Conservation (phyloP, 2,888 invertebrate genomes). For the Criorhina ranunculi region DNA sequence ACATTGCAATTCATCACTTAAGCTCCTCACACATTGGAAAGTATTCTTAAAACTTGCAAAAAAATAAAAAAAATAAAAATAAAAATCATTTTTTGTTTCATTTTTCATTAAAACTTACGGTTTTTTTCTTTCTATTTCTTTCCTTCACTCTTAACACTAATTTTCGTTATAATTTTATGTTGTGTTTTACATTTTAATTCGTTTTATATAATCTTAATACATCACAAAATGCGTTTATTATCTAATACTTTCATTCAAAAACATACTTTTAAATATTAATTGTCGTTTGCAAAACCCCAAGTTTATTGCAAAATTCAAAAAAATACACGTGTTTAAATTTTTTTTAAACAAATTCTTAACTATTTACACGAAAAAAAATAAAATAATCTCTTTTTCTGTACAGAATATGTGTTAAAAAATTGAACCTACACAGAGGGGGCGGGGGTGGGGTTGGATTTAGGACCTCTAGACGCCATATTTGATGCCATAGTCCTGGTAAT, state of each 20-base stretch:
- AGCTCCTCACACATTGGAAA: too few species aligned
- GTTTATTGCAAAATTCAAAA: conserved; percentile 31
- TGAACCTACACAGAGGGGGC: conserved; percentile 36
- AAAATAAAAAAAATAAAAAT: conserved; percentile 32
- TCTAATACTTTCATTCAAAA: conserved; percentile 55
- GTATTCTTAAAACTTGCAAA: too few species aligned
- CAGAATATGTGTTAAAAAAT: conserved; percentile 31
- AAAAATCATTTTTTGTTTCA: too few species aligned
- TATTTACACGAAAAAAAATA: conserved; percentile 43
- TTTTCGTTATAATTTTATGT: conserved; percentile 53
- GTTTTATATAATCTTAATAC: conserved; percentile 51
- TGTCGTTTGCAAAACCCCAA: background rate
- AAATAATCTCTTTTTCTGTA: conserved; percentile 44
- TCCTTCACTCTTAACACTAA: conserved; percentile 53
- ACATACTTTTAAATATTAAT: background rate
- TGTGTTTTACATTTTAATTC: conserved; percentile 15
- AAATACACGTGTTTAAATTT: background rate
- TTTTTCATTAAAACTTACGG: conserved; percentile 59
- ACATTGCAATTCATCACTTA: too few species aligned
- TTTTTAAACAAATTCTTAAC: conserved; percentile 16
- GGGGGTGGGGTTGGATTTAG: background rate
- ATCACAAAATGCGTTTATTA: conserved; percentile 74
- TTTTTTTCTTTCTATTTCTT: conserved; percentile 50
- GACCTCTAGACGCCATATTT: conserved; percentile 84
- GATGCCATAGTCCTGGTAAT: conserved; percentile 85